phyloP scores from a whole-genome alignment of 2,113 vertebrate species.

The Corvus moneduloides region DNA sequence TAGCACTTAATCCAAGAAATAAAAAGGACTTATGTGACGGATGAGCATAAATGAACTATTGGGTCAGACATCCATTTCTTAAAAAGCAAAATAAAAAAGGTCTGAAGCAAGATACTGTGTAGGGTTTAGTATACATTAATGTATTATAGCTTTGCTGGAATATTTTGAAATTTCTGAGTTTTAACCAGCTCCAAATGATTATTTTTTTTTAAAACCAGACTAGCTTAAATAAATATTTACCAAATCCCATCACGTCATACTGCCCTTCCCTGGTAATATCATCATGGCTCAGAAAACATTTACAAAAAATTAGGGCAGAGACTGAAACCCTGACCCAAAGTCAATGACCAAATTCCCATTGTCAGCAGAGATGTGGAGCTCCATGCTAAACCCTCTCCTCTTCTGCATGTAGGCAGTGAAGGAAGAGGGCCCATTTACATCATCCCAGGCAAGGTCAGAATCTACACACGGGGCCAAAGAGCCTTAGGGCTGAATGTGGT shows the following conservation, averaged over 20 bases:
- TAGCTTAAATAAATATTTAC: conserved; percentile 6
- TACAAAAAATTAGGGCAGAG: conserved; percentile 1
- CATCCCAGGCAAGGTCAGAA: background rate
- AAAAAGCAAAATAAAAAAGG: background rate
- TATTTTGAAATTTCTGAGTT: background rate
- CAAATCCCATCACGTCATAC: background rate
- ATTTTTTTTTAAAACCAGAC: background rate
- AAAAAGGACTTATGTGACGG: conserved; percentile 29
- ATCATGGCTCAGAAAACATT: background rate
- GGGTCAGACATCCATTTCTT: conserved; percentile 38
- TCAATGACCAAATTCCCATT: background rate
- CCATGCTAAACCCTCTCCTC: background rate
- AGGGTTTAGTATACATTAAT: background rate
- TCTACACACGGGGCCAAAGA: background rate
- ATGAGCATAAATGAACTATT: conserved; percentile 31
- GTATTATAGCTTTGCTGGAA: background rate
- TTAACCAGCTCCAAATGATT: background rate
- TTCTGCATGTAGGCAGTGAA: background rate
- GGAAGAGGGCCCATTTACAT: background rate
- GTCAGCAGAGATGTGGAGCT: background rate
- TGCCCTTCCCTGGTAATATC: background rate
- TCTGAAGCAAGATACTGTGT: background rate
- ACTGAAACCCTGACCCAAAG: background rate
- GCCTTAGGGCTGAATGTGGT: background rate
- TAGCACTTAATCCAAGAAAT: conserved; percentile 56